These are phyloP conservation scores for Pocillopora meandrina DNA, from an alignment of 92 coral and sea anemone species.

Conservation along the genomic window DNA sequence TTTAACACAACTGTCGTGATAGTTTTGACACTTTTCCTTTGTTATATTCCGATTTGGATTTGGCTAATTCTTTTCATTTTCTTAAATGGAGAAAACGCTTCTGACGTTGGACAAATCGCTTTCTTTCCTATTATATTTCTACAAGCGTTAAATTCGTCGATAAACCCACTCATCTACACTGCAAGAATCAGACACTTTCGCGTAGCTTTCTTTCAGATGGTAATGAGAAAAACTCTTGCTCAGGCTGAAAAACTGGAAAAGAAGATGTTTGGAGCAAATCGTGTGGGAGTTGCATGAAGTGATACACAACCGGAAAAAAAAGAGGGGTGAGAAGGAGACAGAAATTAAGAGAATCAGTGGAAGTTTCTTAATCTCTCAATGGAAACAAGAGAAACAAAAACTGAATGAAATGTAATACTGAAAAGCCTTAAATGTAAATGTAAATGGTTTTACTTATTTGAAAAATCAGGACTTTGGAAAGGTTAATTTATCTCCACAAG, in stretches of 20 bases:
- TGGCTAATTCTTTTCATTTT: neutral
- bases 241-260: neutral
- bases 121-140: neutral
- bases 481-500: too few relatives aligned
- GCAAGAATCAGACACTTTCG: slow-evolving; percentile 2
- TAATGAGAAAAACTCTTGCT: slow-evolving; percentile 3
- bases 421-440: too few relatives aligned
- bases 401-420: too few relatives aligned
- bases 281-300: too few relatives aligned
- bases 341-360: too few relatives aligned
- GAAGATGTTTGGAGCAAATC: neutral
- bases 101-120: neutral
- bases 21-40: neutral
- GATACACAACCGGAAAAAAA: too few relatives aligned
- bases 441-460: too few relatives aligned
- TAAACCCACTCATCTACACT: slow-evolving; percentile 11
- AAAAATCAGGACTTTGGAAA: too few relatives aligned
- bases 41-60: neutral
- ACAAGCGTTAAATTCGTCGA: neutral
- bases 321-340: too few relatives aligned
- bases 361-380: too few relatives aligned
- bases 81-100: neutral
- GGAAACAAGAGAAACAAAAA: too few relatives aligned
- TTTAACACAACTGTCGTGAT: neutral
- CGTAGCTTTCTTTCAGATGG: slow-evolving; percentile 8